These are phyloP conservation scores for Ochropleura leucogaster DNA, from an alignment of 2,888 invertebrate species.

Conservation along the genomic window DNA sequence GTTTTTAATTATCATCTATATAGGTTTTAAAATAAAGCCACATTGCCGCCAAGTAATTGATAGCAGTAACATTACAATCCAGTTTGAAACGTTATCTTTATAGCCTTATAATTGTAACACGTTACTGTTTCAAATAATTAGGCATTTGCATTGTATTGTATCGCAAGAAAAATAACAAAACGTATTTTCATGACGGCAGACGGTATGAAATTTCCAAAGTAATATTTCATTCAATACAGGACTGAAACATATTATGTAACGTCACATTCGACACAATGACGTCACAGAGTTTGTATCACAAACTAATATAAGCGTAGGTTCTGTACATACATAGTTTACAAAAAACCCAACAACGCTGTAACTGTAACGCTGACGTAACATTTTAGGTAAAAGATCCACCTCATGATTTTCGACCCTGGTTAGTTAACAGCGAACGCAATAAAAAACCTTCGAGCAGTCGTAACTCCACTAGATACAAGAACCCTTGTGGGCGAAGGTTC, in stretches of 20 bases:
- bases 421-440: background rate
- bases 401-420: background rate
- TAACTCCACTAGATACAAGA: background rate
- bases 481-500: background rate
- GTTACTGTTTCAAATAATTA: constrained; percentile 22
- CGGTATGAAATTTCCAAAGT: background rate
- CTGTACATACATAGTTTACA: background rate
- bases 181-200: background rate
- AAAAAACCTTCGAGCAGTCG: background rate
- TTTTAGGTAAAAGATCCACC: background rate
- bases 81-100: constrained; percentile 27
- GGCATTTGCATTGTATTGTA: background rate
- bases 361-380: background rate
- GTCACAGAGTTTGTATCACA: background rate
- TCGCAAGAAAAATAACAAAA: background rate
- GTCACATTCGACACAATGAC: background rate
- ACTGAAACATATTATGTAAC: background rate
- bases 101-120: constrained; percentile 3
- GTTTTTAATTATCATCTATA: background rate
- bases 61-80: constrained; percentile 5
- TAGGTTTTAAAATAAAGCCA: background rate
- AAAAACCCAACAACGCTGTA: background rate
- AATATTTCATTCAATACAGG: background rate
- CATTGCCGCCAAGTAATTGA: background rate
- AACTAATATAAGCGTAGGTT: background rate